Evolutionary conservation across 23 tunicate species (phyloP).

Genomic region (Styela clava): DNA sequence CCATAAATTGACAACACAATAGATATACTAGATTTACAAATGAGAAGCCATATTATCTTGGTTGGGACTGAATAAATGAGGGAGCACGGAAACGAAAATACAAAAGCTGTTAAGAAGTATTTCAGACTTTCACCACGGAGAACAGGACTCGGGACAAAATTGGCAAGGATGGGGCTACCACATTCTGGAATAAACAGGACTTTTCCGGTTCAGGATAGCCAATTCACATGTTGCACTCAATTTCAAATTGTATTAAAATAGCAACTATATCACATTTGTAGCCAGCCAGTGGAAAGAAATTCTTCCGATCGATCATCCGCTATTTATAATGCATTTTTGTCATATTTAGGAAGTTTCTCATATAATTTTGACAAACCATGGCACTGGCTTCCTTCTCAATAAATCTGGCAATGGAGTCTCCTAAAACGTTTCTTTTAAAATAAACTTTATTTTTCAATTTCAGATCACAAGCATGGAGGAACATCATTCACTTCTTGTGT

Average conservation of each 20-base stretch:
- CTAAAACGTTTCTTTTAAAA: background rate
- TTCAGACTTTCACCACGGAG: too few species aligned
- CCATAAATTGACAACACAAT: background rate
- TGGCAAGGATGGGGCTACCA: too few species aligned
- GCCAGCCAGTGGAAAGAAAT: background rate
- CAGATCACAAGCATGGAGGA: constrained; percentile 95
- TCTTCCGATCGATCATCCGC: background rate
- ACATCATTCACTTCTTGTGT: constrained; percentile 81
- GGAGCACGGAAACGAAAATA: too few species aligned
- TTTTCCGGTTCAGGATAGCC: too few species aligned
- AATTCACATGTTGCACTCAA: background rate
- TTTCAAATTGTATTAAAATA: background rate
- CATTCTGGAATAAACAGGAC: too few species aligned
- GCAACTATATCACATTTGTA: background rate
- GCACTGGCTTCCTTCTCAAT: background rate
- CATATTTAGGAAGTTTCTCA: background rate
- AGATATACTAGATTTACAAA: background rate
- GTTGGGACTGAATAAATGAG: too few species aligned
- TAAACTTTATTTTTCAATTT: background rate
- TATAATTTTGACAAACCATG: background rate
- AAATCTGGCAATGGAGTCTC: too few species aligned
- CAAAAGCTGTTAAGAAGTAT: too few species aligned
- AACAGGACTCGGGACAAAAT: too few species aligned
- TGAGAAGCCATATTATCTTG: background rate
- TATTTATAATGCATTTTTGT: background rate